Percentiles rank a stretch among this genome's conserved stretches.
These are phyloP conservation scores for Meriones psammophilus DNA, from an alignment of 2,797 vertebrate species.

Conservation along the genomic window DNA sequence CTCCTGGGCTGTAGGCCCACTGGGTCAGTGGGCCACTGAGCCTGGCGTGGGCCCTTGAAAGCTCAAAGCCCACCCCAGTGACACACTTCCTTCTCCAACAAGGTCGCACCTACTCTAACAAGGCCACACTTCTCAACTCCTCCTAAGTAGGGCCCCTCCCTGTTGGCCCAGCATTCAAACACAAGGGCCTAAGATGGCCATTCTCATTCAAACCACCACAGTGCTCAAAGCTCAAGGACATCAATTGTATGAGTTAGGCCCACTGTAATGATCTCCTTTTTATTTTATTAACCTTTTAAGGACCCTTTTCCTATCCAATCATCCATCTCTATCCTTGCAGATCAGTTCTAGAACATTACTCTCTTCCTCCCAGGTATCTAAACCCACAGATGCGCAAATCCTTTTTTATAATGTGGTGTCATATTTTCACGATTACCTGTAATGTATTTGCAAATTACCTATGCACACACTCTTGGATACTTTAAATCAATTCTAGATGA, in stretches of 20 bases:
- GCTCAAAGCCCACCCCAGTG: not conserved
- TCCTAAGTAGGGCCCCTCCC: too few relatives aligned
- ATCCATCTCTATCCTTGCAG: not conserved
- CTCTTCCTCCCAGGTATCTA: not conserved
- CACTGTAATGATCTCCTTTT: not conserved
- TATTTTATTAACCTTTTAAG: slow-evolving; percentile 15
- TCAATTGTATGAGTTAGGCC: not conserved
- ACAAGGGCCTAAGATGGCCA: not conserved
- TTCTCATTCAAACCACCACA: not conserved
- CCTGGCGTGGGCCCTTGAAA: not conserved
- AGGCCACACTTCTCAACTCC: not conserved
- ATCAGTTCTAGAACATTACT: not conserved
- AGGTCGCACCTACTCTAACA: not conserved
- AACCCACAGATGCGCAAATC: not conserved
- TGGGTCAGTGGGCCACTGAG: not conserved
- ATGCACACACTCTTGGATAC: not conserved
- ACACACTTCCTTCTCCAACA: not conserved
- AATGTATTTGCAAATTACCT: not conserved
- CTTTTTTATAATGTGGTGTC: not conserved
- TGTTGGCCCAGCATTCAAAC: not conserved
- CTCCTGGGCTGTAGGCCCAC: not conserved
- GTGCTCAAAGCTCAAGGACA: not conserved
- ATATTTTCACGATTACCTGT: not conserved
- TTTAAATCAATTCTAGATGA: not conserved
- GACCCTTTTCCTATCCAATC: not conserved